These are phyloP conservation scores for Platerodrilus igneus DNA, from an alignment of 2,888 invertebrate genomes.

Conservation along the genomic window DNA sequence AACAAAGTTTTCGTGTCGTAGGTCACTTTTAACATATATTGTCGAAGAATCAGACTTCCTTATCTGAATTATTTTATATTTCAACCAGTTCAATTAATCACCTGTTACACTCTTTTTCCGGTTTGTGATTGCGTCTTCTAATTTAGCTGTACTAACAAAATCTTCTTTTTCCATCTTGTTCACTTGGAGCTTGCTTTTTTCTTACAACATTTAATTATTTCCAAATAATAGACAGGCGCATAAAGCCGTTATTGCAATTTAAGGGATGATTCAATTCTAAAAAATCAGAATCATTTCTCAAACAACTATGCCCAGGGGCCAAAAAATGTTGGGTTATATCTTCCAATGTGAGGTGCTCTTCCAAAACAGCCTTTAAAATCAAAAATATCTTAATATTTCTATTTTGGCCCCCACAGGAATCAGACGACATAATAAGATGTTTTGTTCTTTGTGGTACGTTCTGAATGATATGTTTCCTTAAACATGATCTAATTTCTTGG, in stretches of 20 bases:
- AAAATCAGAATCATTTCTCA: too few relatives aligned
- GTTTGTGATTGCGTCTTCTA: not conserved
- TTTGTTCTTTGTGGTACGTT: too few relatives aligned
- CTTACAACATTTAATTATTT: slow-evolving; percentile 1
- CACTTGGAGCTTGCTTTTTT: not conserved
- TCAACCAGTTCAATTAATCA: slow-evolving; percentile 6
- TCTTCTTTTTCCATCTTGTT: slow-evolving; percentile 1
- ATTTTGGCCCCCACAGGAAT: slow-evolving; percentile 6
- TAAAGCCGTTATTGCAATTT: not conserved
- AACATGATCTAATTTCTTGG: too few relatives aligned
- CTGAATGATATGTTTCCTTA: too few relatives aligned
- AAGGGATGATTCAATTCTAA: not conserved
- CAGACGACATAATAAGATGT: slow-evolving; percentile 6
- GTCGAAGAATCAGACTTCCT: slow-evolving; percentile 2
- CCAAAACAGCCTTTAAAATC: not conserved
- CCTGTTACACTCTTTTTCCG: not conserved
- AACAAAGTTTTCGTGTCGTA: slow-evolving; percentile 8
- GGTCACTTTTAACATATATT: too few relatives aligned
- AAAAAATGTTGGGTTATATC: not conserved
- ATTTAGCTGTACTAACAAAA: not conserved
- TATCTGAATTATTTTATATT: not conserved
- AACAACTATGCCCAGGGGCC: too few relatives aligned
- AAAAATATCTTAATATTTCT: slow-evolving; percentile 5
- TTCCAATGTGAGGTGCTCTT: not conserved
- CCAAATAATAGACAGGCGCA: not conserved